Evolutionary conservation across 2,797 vertebrate genomes (phyloP), one percentile per base, ranked within the genome.

Genomic region (Sparus aurata): DNA sequence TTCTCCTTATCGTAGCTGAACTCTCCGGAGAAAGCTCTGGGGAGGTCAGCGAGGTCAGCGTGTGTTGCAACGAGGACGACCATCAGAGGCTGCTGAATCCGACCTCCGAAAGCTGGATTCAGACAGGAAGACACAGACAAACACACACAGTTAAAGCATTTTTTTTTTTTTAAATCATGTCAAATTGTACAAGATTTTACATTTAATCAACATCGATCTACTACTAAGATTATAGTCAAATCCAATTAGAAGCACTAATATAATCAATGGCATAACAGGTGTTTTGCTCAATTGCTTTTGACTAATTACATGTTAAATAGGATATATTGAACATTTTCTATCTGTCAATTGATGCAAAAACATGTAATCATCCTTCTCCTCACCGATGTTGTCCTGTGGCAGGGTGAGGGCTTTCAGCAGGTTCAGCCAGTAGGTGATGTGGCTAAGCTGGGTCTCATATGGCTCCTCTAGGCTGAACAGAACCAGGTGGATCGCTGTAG

Each of bases 341-440:
- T 3, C 13, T 6, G n/a, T 65, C 18, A 34, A 54, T 8, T 27
- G 18, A 43, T 5, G 12, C 7, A 43, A 30, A 34, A 53, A 47
- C 2, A 30, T 18, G 34, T 18, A 22, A 34, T 34, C 65, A 38
- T 10, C 17, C 27, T 15, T 7, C 25, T 15, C 9, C 5, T 13
- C 12, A 99, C 98, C 95, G 73, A 99, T 97, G 87, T 93, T 94
- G 61, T 98, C 96, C 90, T 97, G 97, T 0, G 97, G 96, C 6
- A 96, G 95, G 3, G 95, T 96, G 71, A 99, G 93, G 0, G 97
- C 97, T 86, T 99, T 99, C 77, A 99, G 95, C 87, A 97, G 96
- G 94, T 96, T 98, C 60, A 99, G 96, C 98, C 98, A 99, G 95
- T 97, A 99, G 84, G 96, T 97, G 92, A 98, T 95, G 96, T 99